Conservation (phyloP, 2,113 vertebrate genomes). For the Pluvialis apricaria region DNA sequence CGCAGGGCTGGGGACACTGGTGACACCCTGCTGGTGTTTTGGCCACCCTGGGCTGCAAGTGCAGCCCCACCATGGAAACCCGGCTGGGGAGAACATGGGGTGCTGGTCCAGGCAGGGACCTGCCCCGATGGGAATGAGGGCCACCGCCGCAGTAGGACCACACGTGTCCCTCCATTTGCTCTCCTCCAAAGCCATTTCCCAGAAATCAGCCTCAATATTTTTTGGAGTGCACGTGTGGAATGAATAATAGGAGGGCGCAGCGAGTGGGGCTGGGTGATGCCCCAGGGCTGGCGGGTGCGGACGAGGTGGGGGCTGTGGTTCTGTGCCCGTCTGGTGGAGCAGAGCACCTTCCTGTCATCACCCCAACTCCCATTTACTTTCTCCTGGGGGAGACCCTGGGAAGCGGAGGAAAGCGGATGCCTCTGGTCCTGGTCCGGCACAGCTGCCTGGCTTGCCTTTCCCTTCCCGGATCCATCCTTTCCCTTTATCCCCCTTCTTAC, state of each 20-base stretch:
- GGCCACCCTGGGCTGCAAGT: background rate
- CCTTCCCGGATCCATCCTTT: background rate
- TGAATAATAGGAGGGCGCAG: accelerated
- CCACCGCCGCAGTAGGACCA: accelerated
- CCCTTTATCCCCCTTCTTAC: background rate
- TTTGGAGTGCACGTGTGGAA: accelerated
- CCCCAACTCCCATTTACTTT: background rate
- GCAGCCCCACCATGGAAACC: background rate
- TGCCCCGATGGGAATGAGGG: accelerated
- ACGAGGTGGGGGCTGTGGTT: background rate
- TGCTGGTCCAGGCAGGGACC: background rate
- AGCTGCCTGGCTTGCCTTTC: background rate
- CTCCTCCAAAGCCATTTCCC: background rate
- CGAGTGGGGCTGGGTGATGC: accelerated
- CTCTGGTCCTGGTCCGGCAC: background rate
- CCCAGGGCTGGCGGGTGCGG: accelerated
- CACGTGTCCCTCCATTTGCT: accelerated
- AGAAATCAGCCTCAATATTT: background rate
- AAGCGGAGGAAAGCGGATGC: accelerated
- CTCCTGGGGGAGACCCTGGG: background rate
- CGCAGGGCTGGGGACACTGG: accelerated
- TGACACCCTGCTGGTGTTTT: accelerated
- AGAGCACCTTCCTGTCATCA: background rate
- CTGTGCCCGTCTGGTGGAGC: background rate
- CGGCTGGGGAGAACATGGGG: background rate